A percentile compares a stretch with the other conserved stretches of the same genome.
phyloP scores from a whole-genome alignment of 2,797 vertebrate genomes.

The Lagorchestes hirsutus region DNA sequence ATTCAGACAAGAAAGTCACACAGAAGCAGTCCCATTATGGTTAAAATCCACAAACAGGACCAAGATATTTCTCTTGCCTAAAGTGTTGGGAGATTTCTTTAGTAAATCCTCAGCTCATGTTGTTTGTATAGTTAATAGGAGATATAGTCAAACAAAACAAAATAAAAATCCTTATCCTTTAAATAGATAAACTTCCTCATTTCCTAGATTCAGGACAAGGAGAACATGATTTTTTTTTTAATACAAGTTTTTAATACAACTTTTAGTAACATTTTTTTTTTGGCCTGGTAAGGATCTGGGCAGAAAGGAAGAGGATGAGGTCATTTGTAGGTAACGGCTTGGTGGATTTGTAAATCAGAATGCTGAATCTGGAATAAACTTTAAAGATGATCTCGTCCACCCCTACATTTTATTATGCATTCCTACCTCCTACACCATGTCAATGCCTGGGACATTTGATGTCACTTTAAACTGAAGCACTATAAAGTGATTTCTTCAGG shows the following conservation, averaged over 20 bases:
- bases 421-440: neutral
- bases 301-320: neutral
- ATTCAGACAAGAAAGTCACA: slow-evolving; percentile 69
- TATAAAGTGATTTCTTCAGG: slow-evolving; percentile 35
- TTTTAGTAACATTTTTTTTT: slow-evolving; percentile 17
- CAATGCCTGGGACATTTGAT: neutral
- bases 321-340: slow-evolving; percentile 20
- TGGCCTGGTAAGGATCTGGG: neutral
- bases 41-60: slow-evolving; percentile 25
- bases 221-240: too few species aligned
- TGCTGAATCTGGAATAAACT: slow-evolving; percentile 30
- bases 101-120: slow-evolving; percentile 17
- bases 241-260: slow-evolving; percentile 21
- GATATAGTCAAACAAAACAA: slow-evolving; percentile 29
- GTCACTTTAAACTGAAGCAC: neutral
- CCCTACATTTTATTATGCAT: slow-evolving; percentile 18
- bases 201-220: slow-evolving; percentile 5
- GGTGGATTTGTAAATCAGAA: neutral
- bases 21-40: slow-evolving; percentile 51
- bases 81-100: slow-evolving; percentile 45
- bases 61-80: slow-evolving; percentile 38
- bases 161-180: slow-evolving; percentile 23
- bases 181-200: slow-evolving; percentile 29
- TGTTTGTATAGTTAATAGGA: slow-evolving; percentile 42
- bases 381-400: slow-evolving; percentile 23